phyloP scores from a whole-genome alignment of 2,113 vertebrate genomes.

The Hippocampus abdominalis region DNA sequence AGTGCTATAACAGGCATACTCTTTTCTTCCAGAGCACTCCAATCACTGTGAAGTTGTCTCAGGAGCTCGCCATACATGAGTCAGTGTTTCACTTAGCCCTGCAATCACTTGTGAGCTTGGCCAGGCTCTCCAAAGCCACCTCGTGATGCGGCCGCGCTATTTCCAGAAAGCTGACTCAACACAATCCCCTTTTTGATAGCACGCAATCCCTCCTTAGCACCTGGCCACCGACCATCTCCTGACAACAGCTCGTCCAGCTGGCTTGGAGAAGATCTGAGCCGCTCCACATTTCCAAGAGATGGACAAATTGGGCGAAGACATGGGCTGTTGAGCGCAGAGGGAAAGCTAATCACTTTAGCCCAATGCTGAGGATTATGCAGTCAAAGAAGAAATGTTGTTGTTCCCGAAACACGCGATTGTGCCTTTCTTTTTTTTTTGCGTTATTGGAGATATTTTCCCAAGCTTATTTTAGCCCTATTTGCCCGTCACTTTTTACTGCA shows the following conservation, averaged over 20 bases:
- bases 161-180: conserved; percentile 54
- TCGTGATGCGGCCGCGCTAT: conserved; percentile 30
- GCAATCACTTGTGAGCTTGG: conserved; percentile 18
- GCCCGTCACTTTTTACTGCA: conserved; percentile 47
- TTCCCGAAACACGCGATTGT: conserved; percentile 37
- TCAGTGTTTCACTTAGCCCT: conserved; percentile 15
- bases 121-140: conserved; percentile 24
- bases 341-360: conserved; percentile 59
- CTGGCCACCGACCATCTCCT: conserved; percentile 55
- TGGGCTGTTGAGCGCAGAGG: conserved; percentile 45
- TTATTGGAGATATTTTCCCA: conserved; percentile 30
- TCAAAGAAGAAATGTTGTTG: conserved; percentile 46
- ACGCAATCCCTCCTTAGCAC: conserved; percentile 48
- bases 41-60: background rate
- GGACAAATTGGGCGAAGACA: conserved; percentile 53
- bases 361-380: conserved; percentile 51
- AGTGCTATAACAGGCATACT: background rate
- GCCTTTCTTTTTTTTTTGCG: conserved; percentile 15
- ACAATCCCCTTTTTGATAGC: conserved; percentile 59
- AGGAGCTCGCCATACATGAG: background rate
- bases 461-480: conserved; percentile 51
- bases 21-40: background rate
- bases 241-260: conserved; percentile 47
- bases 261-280: conserved; percentile 36
- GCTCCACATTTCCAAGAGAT: conserved; percentile 52